These are phyloP conservation scores for Chrysolina haemoptera DNA, from an alignment of 2,888 invertebrate genomes.

Conservation along the genomic window DNA sequence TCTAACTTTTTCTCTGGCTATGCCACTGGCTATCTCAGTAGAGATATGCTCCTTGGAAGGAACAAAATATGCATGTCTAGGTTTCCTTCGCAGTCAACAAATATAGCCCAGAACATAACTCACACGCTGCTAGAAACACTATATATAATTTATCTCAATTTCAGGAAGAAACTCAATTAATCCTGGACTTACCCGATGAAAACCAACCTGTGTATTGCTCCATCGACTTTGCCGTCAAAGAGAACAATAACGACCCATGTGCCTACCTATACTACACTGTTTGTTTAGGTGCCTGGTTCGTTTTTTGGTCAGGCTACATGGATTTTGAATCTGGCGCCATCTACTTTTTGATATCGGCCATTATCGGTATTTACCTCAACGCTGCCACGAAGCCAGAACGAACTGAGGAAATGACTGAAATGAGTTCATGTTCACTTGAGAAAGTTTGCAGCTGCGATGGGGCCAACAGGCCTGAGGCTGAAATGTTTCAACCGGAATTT, in stretches of 20 bases:
- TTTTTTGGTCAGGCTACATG: not conserved
- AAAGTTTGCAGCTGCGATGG: not conserved
- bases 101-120: no score
- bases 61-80: no score
- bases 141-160: not conserved
- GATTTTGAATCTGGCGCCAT: not conserved
- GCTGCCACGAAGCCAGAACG: not conserved
- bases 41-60: no score
- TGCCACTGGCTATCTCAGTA: no score
- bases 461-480: not conserved
- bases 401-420: not conserved
- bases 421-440: not conserved
- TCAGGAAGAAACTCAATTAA: not conserved
- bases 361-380: constrained; percentile 3
- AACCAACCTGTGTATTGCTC: not conserved
- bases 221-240: not conserved
- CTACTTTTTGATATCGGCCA: not conserved
- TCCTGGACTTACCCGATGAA: not conserved
- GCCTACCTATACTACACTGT: constrained; percentile 6
- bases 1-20: no score
- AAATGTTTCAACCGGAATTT: not conserved
- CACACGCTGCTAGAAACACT: no score
- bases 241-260: not conserved
- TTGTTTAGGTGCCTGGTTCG: not conserved
- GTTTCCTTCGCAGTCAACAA: no score